Conservation (phyloP, 1,140 invertebrate species). For the Meloidogyne exigua region DNA sequence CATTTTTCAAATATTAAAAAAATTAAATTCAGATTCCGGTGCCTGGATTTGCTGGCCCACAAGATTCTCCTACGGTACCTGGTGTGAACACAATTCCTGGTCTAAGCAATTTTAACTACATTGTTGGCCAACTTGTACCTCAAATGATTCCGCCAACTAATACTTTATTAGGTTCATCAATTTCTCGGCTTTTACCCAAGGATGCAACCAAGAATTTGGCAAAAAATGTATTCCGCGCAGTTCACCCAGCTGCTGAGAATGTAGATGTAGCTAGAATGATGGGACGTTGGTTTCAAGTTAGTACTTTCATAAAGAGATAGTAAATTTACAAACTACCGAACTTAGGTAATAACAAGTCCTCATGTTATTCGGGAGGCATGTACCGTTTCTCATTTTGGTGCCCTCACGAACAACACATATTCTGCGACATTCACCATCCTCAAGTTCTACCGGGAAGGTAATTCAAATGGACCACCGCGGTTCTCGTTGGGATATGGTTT, state of each 20-base stretch:
- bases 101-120: conserved; percentile 63
- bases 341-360: conserved; percentile 62
- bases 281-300: conserved; percentile 63
- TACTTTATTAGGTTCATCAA: conserved; percentile 62
- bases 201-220: conserved; percentile 63
- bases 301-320: not conserved
- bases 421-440: conserved; percentile 62
- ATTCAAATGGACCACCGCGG: conserved; percentile 60
- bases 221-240: conserved; percentile 62
- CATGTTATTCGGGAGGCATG: conserved; percentile 63
- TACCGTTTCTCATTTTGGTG: conserved; percentile 62
- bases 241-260: conserved; percentile 63
- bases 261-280: conserved; percentile 63
- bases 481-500: conserved; percentile 63
- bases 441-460: conserved; percentile 63
- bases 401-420: conserved; percentile 63
- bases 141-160: conserved; percentile 64
- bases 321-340: not conserved
- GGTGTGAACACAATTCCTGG: conserved; percentile 63
- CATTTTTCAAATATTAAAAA: not conserved
- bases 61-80: conserved; percentile 58
- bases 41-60: conserved; percentile 60
- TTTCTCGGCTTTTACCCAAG: conserved; percentile 59
- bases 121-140: conserved; percentile 62
- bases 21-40: conserved; percentile 48